These are phyloP conservation scores for Leistus spinibarbis DNA, from an alignment of 2,888 invertebrate species.

Conservation along the genomic window DNA sequence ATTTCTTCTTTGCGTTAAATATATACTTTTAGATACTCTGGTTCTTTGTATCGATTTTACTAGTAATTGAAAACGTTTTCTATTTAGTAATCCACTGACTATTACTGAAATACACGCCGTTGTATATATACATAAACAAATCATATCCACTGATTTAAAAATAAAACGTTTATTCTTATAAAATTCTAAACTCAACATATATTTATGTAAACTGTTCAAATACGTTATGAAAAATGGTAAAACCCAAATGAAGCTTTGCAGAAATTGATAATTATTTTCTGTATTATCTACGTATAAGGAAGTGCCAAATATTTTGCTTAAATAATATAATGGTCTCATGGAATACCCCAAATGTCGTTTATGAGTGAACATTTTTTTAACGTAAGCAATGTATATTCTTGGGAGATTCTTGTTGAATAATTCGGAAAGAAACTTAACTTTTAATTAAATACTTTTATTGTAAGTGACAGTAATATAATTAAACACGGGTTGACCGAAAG, in stretches of 20 bases:
- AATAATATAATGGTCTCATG: slow-evolving; percentile 7
- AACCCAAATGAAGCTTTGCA: slow-evolving; percentile 2
- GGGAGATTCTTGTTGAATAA: no score
- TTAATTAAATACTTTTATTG: no score
- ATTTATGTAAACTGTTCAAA: neutral
- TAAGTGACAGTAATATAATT: no score
- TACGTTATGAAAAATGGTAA: neutral
- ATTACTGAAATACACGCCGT: neutral
- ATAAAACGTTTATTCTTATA: neutral
- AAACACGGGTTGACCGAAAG: no score
- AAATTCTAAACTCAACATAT: neutral
- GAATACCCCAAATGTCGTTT: neutral
- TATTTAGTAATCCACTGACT: neutral
- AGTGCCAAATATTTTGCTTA: slow-evolving; percentile 16
- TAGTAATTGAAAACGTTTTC: neutral
- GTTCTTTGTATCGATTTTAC: neutral
- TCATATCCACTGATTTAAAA: neutral
- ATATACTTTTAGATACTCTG: neutral
- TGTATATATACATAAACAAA: neutral
- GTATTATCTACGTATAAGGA: neutral
- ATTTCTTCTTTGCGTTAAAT: neutral
- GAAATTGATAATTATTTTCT: neutral
- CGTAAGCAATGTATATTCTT: no score
- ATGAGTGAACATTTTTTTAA: neutral
- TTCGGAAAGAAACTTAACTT: no score